phyloP scores from a whole-genome alignment of 2,888 invertebrate species.

The Monochamus alternatus region DNA sequence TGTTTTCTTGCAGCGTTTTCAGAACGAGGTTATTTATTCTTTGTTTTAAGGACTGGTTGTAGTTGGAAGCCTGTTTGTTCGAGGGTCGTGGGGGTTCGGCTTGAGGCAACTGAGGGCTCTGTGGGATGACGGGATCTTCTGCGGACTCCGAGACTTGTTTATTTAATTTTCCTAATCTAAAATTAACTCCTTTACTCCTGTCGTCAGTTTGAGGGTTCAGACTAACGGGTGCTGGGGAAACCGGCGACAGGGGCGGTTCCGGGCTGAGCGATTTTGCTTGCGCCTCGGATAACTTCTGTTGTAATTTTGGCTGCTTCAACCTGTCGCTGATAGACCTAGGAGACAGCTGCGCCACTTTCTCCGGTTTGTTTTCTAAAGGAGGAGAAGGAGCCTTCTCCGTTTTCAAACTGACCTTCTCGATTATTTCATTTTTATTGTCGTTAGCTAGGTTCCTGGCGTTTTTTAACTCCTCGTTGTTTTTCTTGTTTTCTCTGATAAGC shows the following conservation, averaged over 20 bases:
- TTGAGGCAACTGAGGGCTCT: constrained; percentile 17
- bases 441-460: constrained; percentile 59
- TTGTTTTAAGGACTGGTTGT: constrained; percentile 88
- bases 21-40: constrained; percentile 90
- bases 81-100: constrained; percentile 40
- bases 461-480: constrained; percentile 58
- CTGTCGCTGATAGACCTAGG: constrained; percentile 66
- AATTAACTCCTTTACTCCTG: constrained; percentile 52
- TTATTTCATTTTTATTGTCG: constrained; percentile 44
- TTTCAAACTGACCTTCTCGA: constrained; percentile 49
- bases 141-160: constrained; percentile 39
- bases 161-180: constrained; percentile 55
- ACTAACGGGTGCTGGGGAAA: constrained; percentile 11
- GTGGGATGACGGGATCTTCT: constrained; percentile 36
- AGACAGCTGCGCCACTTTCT: constrained; percentile 40
- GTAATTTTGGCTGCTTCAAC: constrained; percentile 67
- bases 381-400: constrained; percentile 33
- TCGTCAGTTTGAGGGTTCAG: constrained; percentile 39
- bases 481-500: constrained; percentile 57
- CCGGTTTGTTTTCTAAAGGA: constrained; percentile 18
- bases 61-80: constrained; percentile 68
- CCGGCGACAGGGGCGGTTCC: constrained; percentile 54
- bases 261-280: constrained; percentile 61
- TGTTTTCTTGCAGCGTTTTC: constrained; percentile 92
- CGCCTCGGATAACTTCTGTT: constrained; percentile 61